phyloP scores from a whole-genome alignment of 2,113 vertebrate genomes.

The Macrotus californicus region DNA sequence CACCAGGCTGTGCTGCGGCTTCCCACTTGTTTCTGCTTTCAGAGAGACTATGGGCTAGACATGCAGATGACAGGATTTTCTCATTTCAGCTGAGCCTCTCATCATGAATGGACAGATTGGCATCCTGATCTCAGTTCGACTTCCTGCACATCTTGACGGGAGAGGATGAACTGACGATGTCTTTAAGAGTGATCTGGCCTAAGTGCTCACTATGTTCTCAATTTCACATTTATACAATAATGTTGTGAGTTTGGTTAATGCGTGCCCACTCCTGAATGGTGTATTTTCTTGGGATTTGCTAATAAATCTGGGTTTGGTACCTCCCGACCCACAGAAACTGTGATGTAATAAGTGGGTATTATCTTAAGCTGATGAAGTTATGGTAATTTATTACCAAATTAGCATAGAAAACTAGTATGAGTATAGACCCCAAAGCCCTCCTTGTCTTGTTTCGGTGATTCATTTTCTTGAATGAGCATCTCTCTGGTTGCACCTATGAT shows the following conservation, averaged over 20 bases:
- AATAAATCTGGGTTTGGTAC: not conserved
- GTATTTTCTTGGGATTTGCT: not conserved
- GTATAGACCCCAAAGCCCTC: not conserved
- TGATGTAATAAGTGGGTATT: not conserved
- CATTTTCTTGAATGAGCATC: not conserved
- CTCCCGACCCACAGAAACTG: not conserved
- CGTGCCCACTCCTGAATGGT: not conserved
- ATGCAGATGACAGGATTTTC: not conserved
- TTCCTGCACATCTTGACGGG: not conserved
- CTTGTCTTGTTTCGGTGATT: not conserved
- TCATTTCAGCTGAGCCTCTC: not conserved
- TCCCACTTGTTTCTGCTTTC: not conserved
- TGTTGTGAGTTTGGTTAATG: not conserved
- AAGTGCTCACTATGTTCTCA: not conserved
- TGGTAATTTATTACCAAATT: not conserved
- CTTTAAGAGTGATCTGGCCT: not conserved
- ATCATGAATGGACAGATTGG: not conserved
- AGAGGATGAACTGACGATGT: not conserved
- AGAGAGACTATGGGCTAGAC: not conserved
- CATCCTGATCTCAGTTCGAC: not conserved
- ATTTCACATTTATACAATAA: not conserved
- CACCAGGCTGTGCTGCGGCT: not conserved
- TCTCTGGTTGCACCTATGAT: not conserved
- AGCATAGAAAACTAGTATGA: not conserved
- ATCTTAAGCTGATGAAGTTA: not conserved